phyloP scores from a whole-genome alignment of 2,797 vertebrate species.

The Linurgus olivaceus region DNA sequence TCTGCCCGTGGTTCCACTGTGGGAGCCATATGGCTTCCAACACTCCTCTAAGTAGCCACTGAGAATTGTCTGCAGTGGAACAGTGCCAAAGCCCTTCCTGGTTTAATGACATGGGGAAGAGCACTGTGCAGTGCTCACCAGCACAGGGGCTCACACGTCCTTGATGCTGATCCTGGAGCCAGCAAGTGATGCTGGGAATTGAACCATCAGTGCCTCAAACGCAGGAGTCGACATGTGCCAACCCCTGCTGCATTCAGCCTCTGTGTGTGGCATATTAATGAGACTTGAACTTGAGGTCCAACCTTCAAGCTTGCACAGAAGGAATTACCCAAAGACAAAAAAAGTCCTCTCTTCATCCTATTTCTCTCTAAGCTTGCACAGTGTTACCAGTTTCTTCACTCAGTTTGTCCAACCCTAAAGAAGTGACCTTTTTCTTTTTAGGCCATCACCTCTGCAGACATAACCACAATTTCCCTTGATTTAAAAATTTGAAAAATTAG shows the following conservation, averaged over 20 bases:
- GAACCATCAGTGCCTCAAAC: constrained; percentile 55
- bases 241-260: constrained; percentile 51
- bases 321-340: constrained; percentile 6
- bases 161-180: constrained; percentile 62
- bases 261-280: constrained; percentile 30
- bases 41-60: constrained; percentile 53
- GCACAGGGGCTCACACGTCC: constrained; percentile 57
- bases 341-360: not conserved
- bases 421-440: not conserved
- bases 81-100: constrained; percentile 25
- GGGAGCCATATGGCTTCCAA: constrained; percentile 68
- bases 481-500: not conserved
- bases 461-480: not conserved
- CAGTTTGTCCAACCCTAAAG: not conserved
- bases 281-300: constrained; percentile 55
- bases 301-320: constrained; percentile 33
- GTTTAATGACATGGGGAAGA: constrained; percentile 53
- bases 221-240: constrained; percentile 40
- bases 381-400: not conserved
- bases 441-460: not conserved
- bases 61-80: constrained; percentile 66
- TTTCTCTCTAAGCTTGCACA: not conserved
- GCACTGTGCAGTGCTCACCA: constrained; percentile 44
- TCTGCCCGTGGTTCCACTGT: constrained; percentile 21
- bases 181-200: constrained; percentile 53